phyloP scores from a whole-genome alignment of 2,888 invertebrate species.

The Eupithecia subfuscata region DNA sequence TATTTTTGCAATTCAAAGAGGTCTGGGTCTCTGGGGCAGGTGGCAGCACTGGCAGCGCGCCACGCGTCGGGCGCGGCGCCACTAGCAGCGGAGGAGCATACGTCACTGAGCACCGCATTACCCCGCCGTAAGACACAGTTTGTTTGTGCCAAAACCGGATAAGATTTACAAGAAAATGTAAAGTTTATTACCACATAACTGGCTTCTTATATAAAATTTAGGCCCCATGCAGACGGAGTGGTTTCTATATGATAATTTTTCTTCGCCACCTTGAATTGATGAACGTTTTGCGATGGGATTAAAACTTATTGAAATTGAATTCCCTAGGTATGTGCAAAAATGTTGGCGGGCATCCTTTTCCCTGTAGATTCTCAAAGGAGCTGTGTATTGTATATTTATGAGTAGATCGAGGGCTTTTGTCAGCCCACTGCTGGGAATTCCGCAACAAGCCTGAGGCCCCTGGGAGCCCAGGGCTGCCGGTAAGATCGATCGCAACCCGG shows the following conservation, averaged over 20 bases:
- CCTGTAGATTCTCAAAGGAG: not conserved
- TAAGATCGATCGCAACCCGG: not conserved
- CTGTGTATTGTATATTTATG: constrained; percentile 2
- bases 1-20: constrained; percentile 51
- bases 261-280: not conserved
- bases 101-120: not conserved
- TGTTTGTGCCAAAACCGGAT: constrained; percentile 9
- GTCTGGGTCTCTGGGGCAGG: constrained; percentile 45
- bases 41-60: not conserved
- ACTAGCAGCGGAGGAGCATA: not conserved
- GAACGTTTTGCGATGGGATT: not conserved
- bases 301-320: not conserved
- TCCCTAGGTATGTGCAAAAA: not conserved
- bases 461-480: not conserved
- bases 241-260: not conserved
- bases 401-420: not conserved
- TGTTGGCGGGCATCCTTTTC: not conserved
- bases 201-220: not conserved
- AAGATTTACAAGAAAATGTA: constrained; percentile 3
- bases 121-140: not conserved
- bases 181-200: not conserved
- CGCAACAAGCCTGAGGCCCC: not conserved
- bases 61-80: constrained; percentile 3
- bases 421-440: constrained; percentile 3
- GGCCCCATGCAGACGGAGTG: not conserved